Conservation (phyloP, 2,797 vertebrate genomes). For the Pelochelys cantorii region DNA sequence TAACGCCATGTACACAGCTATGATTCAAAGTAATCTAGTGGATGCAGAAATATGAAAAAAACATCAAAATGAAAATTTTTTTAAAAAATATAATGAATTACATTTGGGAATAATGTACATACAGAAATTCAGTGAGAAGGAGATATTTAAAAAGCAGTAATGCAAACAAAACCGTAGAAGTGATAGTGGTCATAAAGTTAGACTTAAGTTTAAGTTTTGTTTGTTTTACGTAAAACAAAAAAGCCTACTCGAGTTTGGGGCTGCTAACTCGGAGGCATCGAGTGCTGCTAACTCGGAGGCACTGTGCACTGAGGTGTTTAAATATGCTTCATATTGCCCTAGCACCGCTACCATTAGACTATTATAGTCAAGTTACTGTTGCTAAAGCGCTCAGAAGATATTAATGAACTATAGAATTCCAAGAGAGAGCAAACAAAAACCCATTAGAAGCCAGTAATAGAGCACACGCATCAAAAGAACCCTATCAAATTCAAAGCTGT, state of each 20-base stretch:
- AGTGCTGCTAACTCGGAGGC: fast-evolving
- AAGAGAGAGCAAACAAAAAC: neutral
- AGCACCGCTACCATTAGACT: neutral
- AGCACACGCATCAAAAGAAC: too few relatives aligned
- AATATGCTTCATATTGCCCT: neutral
- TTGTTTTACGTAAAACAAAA: neutral
- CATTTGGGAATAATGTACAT: neutral
- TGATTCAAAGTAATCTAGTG: neutral
- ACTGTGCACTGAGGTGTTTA: neutral
- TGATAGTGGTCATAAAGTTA: neutral
- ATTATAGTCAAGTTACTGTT: neutral
- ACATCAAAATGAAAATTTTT: too few relatives aligned
- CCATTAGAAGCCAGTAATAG: neutral
- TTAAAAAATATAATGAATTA: too few relatives aligned
- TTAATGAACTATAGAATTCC: fast-evolving
- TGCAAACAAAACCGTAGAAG: neutral
- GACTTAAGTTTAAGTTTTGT: neutral
- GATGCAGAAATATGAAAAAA: neutral
- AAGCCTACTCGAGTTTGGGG: neutral
- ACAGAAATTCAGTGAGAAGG: neutral
- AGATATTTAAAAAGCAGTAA: neutral
- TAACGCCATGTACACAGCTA: neutral
- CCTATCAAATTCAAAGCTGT: too few relatives aligned
- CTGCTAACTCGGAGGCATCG: fast-evolving
- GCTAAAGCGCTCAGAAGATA: neutral